A percentile compares a stretch with the other conserved stretches of the same genome.
Evolutionary conservation across 2,888 invertebrate species (phyloP).

Genomic region (Megaustenia siamemsis): DNA sequence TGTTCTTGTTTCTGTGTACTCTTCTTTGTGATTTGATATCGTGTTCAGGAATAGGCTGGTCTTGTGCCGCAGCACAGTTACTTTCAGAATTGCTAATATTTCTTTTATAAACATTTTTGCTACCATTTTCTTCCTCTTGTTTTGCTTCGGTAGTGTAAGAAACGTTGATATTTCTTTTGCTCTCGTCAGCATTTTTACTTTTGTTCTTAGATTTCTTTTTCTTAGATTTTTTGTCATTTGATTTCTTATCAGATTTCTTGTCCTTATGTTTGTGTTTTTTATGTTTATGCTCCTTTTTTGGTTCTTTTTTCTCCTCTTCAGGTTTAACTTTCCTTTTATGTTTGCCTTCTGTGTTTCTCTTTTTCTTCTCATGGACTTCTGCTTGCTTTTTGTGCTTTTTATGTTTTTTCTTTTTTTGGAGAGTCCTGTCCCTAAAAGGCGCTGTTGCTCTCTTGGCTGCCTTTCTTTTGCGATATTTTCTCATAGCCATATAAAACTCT

Average conservation of each 20-base stretch:
- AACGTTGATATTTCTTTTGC: neutral
- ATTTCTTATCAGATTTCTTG: neutral
- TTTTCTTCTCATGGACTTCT: too few relatives aligned
- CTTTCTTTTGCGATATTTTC: neutral
- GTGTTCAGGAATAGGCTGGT: neutral
- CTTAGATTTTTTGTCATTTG: neutral
- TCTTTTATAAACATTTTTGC: neutral
- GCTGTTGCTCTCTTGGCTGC: neutral
- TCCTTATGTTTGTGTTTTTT: neutral
- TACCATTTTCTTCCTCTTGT: neutral
- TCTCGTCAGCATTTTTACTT: neutral
- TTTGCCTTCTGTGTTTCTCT: too few relatives aligned
- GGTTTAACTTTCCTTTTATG: too few relatives aligned
- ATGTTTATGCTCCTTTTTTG: neutral
- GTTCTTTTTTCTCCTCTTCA: too few relatives aligned
- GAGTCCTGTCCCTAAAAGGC: too few relatives aligned
- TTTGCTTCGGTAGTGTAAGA: neutral
- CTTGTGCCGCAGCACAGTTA: neutral
- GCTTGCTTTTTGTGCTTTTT: too few relatives aligned
- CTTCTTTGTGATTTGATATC: neutral
- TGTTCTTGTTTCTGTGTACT: neutral
- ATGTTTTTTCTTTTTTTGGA: too few relatives aligned
- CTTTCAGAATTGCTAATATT: neutral
- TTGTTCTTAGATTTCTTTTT: neutral
- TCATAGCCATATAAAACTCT: neutral